Base-by-base conservation (phyloP, 2,113 vertebrate genomes). In the Phrynosoma platyrhinos region DNA sequence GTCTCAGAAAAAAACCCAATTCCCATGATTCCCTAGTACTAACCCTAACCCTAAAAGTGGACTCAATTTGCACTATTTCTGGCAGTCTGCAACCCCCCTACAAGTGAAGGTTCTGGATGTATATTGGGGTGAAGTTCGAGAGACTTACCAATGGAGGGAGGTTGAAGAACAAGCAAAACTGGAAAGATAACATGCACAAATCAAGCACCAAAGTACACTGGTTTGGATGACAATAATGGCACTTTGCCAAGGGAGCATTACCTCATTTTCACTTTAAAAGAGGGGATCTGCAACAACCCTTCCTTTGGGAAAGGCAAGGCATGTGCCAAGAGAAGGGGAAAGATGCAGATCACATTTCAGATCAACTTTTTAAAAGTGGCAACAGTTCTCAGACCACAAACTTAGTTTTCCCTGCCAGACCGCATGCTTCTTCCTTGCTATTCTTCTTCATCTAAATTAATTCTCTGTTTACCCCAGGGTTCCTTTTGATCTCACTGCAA, bases 301-400 rank as follows among this genome's bases (percentile, higher is more conserved):
- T 2, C 20, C 27, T 71, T 83, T 69, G 82, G 52, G 13, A 79
- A 79, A 55, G 4, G 40, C 4, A 79, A 79, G 12, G 16, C 12
- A 4, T 12, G 32, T 36, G 68, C 40, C 62, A 55, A 55, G 62
- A 81, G 8, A 23, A n/a, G 14, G 58, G 66, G 14, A 30, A n/a
- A 9, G 66, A 6, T 8, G 25, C 23, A 2, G 27, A 13, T 72
- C 16, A 72, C 30, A 5, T 21, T 53, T 8, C 18, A 83, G 10
- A 72, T 32, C 2, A 36, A 47, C 30, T 36, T 42, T n/a, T 71
- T 72, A 55, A 72, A 83, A 71, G 47, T 71, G 68, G 42, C 64
- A 83, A 42, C 42, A 52, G 42, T 52, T 82, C 58, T n/a, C 58
- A 82, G 32, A 82, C 58, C 79, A 66, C 58, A 66, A 66, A 82